Evolutionary conservation across 2,888 invertebrate genomes (phyloP), one percentile per base, ranked within the genome.

Genomic region (Tuta absoluta): DNA sequence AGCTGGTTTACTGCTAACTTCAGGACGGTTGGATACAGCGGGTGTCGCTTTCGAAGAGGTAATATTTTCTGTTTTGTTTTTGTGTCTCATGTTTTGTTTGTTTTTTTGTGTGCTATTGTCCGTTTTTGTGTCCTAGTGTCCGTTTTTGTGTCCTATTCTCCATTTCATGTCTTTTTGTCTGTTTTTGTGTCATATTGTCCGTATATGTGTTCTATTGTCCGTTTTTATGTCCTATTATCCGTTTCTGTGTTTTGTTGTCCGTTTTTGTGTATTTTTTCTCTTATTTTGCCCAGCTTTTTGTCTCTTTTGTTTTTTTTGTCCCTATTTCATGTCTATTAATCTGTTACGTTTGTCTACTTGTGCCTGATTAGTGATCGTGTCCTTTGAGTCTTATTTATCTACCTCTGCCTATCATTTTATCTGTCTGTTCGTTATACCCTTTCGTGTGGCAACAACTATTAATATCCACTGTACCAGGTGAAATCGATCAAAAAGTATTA

Each of bases 401-500:
- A 28, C 28, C 5, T 28, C 28, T 28, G 28, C 5, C 2, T 28
- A 96, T 14, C 93, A 95, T 67, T 28, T 28, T 28, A 28, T 28
- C 2, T 28, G 19, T 51, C 51, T 51, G 37, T n/a, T n/a, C n/a
- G n/a, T 87, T 97, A 5, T 96, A 96, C 83, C 97, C 97, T 8
- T 96, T 97, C 83, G 93, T 94, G 41, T 97, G 97, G 97, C 96
- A 95, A 64, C 96, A 97, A 76, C 95, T 96, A 0, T 93, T 96
- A 17, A 95, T 97, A 61, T 95, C 96, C 0, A 93, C 95, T 61
- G 89, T 97, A n/a, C 97, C 97, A 0, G 82, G 93, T 0, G 93
- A 95, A 81, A 88, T 60, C 14, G 38, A 60, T n/a, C 11, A 45
- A 8, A 45, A 60, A 17, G 61, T 61, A 0, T 82, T 94, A 12